A percentile compares a stretch with the other conserved stretches of the same genome.
These are phyloP conservation scores for Manis crassicaudata DNA, from an alignment of 2,797 vertebrate species.

Conservation along the genomic window DNA sequence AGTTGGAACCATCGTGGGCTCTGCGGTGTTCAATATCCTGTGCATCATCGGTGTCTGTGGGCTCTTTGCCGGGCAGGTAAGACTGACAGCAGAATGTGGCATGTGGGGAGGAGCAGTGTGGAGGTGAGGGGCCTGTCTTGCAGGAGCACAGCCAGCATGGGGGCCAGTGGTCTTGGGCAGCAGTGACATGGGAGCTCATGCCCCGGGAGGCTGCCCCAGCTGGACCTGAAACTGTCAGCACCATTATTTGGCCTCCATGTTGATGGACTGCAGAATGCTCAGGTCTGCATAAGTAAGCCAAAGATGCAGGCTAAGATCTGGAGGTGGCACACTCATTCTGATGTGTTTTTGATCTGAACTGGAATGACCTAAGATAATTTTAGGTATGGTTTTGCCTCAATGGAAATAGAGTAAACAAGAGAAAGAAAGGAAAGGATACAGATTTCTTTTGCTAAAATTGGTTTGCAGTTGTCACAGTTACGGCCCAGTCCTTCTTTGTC, in stretches of 20 bases:
- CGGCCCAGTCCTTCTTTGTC: not conserved
- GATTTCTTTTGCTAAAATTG: not conserved
- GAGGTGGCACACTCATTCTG: not conserved
- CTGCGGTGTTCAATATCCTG: slow-evolving; percentile 97
- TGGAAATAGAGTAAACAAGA: not conserved
- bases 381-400: not conserved
- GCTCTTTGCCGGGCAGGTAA: slow-evolving; percentile 96
- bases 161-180: not conserved
- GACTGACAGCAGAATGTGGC: not conserved
- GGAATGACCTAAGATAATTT: not conserved
- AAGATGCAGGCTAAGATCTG: not conserved
- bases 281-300: not conserved
- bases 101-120: fast-evolving
- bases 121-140: not conserved
- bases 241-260: not conserved
- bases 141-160: too few species aligned
- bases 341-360: not conserved
- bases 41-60: slow-evolving; percentile 98
- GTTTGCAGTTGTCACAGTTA: not conserved
- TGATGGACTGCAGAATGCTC: not conserved
- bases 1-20: slow-evolving; percentile 98
- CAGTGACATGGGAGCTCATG: not conserved
- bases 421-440: not conserved
- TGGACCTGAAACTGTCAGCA: not conserved
- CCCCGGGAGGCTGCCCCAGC: not conserved